Base-by-base conservation (phyloP, 2,797 vertebrate species). In the Vespertilio murinus region DNA sequence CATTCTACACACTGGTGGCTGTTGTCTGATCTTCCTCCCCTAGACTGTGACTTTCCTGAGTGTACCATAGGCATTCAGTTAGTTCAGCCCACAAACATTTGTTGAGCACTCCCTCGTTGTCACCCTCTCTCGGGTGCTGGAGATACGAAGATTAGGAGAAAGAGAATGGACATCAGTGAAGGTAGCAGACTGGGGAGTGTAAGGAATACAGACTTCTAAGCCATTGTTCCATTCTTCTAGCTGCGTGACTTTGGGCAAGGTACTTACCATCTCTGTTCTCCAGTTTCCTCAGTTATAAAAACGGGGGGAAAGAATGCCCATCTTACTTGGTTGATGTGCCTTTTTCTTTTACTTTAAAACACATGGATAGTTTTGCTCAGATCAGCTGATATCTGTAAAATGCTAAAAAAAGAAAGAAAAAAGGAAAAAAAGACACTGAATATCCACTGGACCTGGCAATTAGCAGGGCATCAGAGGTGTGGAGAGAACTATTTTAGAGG, bases 311-410 rank as follows among this genome's bases (percentile, higher is more conserved):
- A 54, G n/a, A 67, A 61, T 61, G 22, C 16, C 65, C 54, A 17
- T 90, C n/a, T 81, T 35, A 23, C 49, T 42, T 71, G 77, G 42
- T 9, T 33, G 40, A 65, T 73, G 13, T 52, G 28, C 64, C 35
- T 73, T 90, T 90, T 91, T 88, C 88, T 54, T 69, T 84, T 85
- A 49, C 22, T 42, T 38, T 45, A 91, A 61, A 67, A 47, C 28
- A 65, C 64, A 49, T 12, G 33, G 0, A 42, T 18, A 33, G 40
- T 42, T 77, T 87, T 80, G 52, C 69, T 90, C 25, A 49, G 42
- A 42, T 79, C 77, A 90, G 42, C 38, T 71, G 67, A 45, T 49
- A 65, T 54, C 35, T 92, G 6, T 90, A 42, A 87, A 73, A 74
- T 30, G 78, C 47, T 80, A 28, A 61, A n/a, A 80, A 88, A 56